phyloP scores from a whole-genome alignment of 1,140 invertebrate species.

The Paramacrobiotus metropolitanus region DNA sequence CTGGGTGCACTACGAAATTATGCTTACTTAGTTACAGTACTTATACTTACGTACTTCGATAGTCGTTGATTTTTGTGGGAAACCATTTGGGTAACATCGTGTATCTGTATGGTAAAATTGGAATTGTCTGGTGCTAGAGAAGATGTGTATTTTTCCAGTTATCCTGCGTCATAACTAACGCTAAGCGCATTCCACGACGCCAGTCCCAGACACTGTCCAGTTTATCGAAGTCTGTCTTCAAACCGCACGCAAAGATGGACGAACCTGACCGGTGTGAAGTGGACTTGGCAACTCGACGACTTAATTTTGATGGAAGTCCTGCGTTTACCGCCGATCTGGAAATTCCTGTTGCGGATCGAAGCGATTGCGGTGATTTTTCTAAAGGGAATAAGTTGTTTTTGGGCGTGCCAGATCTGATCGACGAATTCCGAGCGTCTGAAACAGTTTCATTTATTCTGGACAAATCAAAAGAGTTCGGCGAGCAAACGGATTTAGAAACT shows the following conservation, averaged over 20 bases:
- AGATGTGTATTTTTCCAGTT: too few species aligned
- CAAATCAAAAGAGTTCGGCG: too few species aligned
- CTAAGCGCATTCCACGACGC: too few species aligned
- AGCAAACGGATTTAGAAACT: too few species aligned
- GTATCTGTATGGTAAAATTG: neutral
- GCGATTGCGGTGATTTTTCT: neutral
- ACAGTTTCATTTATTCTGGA: neutral
- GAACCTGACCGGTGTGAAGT: neutral
- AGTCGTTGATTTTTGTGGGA: neutral
- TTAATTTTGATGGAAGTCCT: neutral
- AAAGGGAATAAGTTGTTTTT: neutral
- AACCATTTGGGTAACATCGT: neutral
- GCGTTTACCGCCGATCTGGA: neutral
- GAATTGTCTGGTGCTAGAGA: too few species aligned
- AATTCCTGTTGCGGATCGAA: neutral
- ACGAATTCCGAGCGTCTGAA: neutral
- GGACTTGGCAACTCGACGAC: neutral
- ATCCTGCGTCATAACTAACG: too few species aligned
- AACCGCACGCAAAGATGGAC: too few species aligned
- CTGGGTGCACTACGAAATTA: neutral
- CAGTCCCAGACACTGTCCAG: too few species aligned
- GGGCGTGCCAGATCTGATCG: neutral
- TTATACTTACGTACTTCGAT: neutral
- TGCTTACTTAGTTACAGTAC: neutral
- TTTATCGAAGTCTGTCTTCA: too few species aligned